These are phyloP conservation scores for Lagopus muta DNA, from an alignment of 2,113 vertebrate genomes.

Conservation along the genomic window DNA sequence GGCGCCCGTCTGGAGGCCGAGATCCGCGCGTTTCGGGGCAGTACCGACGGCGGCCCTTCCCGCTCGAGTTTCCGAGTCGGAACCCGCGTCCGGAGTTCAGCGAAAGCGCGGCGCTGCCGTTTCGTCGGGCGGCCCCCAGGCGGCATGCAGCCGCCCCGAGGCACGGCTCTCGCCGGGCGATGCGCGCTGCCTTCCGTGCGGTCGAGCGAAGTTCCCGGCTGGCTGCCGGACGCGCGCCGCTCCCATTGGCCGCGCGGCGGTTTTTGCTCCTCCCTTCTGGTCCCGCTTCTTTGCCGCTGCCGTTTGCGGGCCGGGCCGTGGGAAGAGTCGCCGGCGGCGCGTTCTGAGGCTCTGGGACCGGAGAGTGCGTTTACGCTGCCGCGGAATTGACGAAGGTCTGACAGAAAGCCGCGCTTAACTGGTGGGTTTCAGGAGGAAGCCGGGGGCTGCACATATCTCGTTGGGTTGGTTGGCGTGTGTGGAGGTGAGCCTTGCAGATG, in stretches of 20 bases:
- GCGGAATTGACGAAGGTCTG: background rate
- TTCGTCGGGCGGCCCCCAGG: too few relatives aligned
- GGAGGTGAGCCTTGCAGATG: background rate
- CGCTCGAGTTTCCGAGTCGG: too few relatives aligned
- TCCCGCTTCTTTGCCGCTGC: slow-evolving; percentile 4
- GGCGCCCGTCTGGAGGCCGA: too few relatives aligned
- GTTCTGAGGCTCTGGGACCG: background rate
- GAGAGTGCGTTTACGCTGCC: background rate
- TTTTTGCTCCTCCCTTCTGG: background rate
- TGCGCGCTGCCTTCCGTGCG: too few relatives aligned
- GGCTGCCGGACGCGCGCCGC: background rate
- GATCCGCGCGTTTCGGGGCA: too few relatives aligned
- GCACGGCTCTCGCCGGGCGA: too few relatives aligned
- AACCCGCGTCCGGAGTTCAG: too few relatives aligned
- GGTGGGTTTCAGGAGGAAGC: background rate
- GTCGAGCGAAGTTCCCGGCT: background rate
- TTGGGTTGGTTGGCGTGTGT: background rate
- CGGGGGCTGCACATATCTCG: background rate
- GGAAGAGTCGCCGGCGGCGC: background rate
- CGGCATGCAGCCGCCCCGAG: too few relatives aligned
- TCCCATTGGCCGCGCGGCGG: background rate
- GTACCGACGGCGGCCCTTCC: too few relatives aligned
- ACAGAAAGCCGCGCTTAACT: background rate
- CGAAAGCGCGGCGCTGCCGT: too few relatives aligned
- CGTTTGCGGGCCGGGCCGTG: too few relatives aligned